A percentile compares a stretch with the other conserved stretches of the same genome.
These are phyloP conservation scores for Tubulanus polymorphus DNA, from an alignment of 2,888 invertebrate genomes.

Conservation along the genomic window DNA sequence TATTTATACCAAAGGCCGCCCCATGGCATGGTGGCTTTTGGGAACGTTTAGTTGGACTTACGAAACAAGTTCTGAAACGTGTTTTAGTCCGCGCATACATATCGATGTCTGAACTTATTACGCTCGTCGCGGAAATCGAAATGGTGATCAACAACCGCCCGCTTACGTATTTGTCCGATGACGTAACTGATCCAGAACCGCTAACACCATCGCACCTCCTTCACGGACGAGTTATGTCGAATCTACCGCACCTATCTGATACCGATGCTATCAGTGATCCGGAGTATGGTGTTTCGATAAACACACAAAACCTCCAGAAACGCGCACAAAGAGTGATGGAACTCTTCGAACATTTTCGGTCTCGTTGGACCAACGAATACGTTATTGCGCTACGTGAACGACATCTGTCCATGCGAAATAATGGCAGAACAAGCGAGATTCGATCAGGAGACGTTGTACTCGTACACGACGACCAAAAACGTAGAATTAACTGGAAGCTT, in stretches of 20 bases:
- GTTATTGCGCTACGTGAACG: neutral
- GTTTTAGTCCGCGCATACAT: conserved; percentile 11
- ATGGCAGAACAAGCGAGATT: neutral
- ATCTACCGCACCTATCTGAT: conserved; percentile 9
- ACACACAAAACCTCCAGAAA: neutral
- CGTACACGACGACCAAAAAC: neutral
- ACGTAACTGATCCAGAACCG: conserved; percentile 8
- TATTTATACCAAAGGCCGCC: conserved; percentile 18
- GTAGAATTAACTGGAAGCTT: neutral
- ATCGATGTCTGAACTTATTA: conserved; percentile 11
- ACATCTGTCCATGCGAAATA: neutral
- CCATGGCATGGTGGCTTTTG: conserved; percentile 23
- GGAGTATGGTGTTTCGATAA: neutral
- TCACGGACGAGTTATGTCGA: conserved; percentile 7
- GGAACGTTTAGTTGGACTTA: conserved; percentile 18
- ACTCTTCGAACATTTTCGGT: conserved; percentile 12
- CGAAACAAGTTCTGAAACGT: conserved; percentile 15
- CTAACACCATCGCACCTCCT: conserved; percentile 20
- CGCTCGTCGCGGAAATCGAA: conserved; percentile 20
- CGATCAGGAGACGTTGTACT: neutral
- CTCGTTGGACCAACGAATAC: conserved; percentile 12
- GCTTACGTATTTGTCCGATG: conserved; percentile 16
- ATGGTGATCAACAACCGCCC: conserved; percentile 19
- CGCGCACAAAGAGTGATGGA: neutral
- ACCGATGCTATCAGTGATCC: neutral